Evolutionary conservation across 2,113 vertebrate species (phyloP), one percentile per base, ranked within the genome.

Genomic region (Scatophagus argus): DNA sequence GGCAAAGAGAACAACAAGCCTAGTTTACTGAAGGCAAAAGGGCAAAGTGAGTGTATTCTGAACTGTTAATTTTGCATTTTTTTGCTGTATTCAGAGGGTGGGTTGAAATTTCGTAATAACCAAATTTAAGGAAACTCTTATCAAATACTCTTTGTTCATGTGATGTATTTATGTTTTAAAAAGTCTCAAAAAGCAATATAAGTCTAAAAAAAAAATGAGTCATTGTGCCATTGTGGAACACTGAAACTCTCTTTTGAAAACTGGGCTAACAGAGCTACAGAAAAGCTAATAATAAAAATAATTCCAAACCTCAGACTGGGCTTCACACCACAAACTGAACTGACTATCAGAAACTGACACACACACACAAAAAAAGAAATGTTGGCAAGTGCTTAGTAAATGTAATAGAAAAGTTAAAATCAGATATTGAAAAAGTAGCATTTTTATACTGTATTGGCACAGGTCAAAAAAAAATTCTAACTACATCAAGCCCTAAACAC

Each of bases 391-490:
- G 14, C 54, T 69, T 44, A 3, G 29, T 25, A 61, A 52, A 44
- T 46, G 17, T 64, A 43, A 25, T 17, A 54, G 29, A 36, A 74
- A 67, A 6, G 55, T 43, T n/a, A 47, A 39, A 31, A 38, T 27
- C 16, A 39, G 31, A 23, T 47, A 23, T 31, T 5, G n/a, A 46
- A 47, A 54, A 70, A 44, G 25, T 10, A 16, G 7, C 5, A 27
- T 23, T 73, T 9, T 12, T 12, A 25, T 49, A 64, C 34, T 81
- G n/a, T 61, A 27, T 62, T 86, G 77, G 81, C 77, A 84, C 73
- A 31, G 43, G 6, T 12, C n/a, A 43, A 41, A 14, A 65, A 44
- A 60, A 59, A 21, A 8, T 29, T 41, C 21, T n/a, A 23, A 39
- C 52, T n/a, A 54, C 8, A 46, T 47, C 17, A 17, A 54, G 13